phyloP scores from a whole-genome alignment of 37 sponge, comb jelly and placozoan genomes.

The Haliclona indistincta region DNA sequence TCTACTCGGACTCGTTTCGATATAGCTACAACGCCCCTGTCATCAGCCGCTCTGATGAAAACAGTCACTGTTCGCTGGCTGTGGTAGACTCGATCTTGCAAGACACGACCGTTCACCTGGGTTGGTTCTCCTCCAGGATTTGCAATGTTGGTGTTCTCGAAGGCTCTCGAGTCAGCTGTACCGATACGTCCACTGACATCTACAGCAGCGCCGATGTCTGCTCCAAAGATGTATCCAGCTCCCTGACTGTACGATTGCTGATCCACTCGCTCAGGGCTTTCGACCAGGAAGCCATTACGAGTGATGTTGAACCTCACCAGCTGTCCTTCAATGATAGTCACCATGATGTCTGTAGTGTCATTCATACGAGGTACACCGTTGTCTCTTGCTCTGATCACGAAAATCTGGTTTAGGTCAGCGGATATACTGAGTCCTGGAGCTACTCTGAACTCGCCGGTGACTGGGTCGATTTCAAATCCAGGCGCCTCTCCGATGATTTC shows the following conservation, averaged over 20 bases:
- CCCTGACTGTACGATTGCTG: slow-evolving; percentile 18
- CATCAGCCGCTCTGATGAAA: slow-evolving; percentile 42
- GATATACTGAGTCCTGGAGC: not conserved
- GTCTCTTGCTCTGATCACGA: slow-evolving; percentile 40
- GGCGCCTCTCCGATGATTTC: not conserved
- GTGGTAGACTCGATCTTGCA: slow-evolving; percentile 24
- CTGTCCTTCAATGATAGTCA: slow-evolving; percentile 49
- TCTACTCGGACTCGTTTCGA: slow-evolving; percentile 25
- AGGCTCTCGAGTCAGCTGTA: slow-evolving; percentile 2
- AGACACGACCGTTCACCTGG: not conserved
- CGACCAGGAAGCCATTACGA: slow-evolving; percentile 33
- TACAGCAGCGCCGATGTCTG: slow-evolving; percentile 23
- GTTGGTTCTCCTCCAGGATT: slow-evolving; percentile 9
- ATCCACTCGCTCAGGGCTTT: not conserved
- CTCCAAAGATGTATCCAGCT: slow-evolving; percentile 37
- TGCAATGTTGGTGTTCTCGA: slow-evolving; percentile 10
- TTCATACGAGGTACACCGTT: slow-evolving; percentile 6
- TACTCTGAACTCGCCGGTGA: slow-evolving; percentile 41
- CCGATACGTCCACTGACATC: slow-evolving; percentile 22
- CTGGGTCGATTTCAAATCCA: slow-evolving; percentile 38
- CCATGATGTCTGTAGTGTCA: not conserved
- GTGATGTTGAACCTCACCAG: slow-evolving; percentile 15
- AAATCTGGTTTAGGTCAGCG: not conserved
- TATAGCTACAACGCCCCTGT: slow-evolving; percentile 8
- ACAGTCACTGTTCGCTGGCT: slow-evolving; percentile 34